phyloP scores from a whole-genome alignment of 2,797 vertebrate species.

The Phyllotis vaccarum region DNA sequence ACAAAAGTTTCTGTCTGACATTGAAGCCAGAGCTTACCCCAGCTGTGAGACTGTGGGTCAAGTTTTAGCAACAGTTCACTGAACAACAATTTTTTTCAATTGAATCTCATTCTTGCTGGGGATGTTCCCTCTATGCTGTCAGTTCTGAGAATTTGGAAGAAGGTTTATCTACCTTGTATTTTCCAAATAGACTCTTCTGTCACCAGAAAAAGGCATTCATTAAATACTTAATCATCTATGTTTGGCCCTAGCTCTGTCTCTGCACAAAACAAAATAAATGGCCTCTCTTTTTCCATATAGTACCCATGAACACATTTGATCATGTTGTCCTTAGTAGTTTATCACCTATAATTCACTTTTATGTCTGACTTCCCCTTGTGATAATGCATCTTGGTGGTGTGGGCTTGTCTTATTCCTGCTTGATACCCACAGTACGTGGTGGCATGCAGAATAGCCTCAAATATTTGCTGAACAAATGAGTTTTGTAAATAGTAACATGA shows the following conservation, averaged over 20 bases:
- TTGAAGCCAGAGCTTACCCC: slow-evolving; percentile 6
- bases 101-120: not conserved
- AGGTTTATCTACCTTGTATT: not conserved
- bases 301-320: not conserved
- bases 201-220: slow-evolving; percentile 6
- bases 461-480: slow-evolving; percentile 71
- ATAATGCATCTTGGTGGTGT: not conserved
- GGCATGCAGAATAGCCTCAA: not conserved
- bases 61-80: slow-evolving; percentile 58
- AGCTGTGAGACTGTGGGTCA: slow-evolving; percentile 64
- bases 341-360: not conserved
- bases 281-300: not conserved
- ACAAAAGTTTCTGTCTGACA: slow-evolving; percentile 40
- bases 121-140: not conserved
- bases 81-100: slow-evolving; percentile 60
- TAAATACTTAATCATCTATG: not conserved
- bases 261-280: slow-evolving; percentile 4
- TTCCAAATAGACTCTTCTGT: not conserved
- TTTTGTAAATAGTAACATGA: slow-evolving; percentile 61
- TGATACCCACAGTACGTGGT: not conserved
- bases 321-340: not conserved
- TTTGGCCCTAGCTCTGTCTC: not conserved
- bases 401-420: not conserved
- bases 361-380: not conserved
- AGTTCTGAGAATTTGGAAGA: not conserved